Conservation (phyloP, 1,140 invertebrate genomes). For the Drosophila pallidifrons region DNA sequence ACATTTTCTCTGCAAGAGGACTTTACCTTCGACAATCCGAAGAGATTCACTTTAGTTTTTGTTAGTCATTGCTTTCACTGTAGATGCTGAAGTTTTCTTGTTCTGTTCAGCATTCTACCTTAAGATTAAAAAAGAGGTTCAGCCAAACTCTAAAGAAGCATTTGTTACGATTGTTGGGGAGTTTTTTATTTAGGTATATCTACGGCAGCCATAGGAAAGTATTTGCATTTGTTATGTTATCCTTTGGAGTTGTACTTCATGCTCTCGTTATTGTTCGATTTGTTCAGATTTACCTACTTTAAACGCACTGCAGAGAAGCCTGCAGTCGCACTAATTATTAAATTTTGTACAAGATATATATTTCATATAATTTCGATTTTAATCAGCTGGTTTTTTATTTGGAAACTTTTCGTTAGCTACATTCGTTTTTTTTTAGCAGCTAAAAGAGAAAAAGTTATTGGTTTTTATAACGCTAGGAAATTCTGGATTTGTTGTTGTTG, state of each 20-base stretch:
- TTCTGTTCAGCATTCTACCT: conserved; percentile 27
- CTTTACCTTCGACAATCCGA: conserved; percentile 17
- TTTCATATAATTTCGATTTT: conserved; percentile 53
- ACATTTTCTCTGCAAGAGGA: conserved; percentile 18
- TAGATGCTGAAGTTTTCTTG: conserved; percentile 7
- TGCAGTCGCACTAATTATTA: conserved; percentile 48
- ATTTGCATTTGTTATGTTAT: conserved; percentile 49
- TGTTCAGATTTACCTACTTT: conserved; percentile 66
- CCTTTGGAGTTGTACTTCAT: conserved; percentile 65
- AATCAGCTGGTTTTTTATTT: conserved; percentile 50
- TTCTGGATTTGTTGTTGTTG: conserved; percentile 50
- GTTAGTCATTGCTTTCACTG: conserved; percentile 38
- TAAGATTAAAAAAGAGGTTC: conserved; percentile 59
- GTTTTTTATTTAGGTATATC: conserved; percentile 30
- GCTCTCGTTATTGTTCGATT: conserved; percentile 52
- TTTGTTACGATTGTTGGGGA: conserved; percentile 42
- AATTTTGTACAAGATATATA: conserved; percentile 71
- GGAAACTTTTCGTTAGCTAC: conserved; percentile 69
- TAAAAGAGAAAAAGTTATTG: conserved; percentile 69
- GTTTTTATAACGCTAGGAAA: conserved; percentile 57
- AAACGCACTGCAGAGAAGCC: conserved; percentile 53
- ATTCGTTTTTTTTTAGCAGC: conserved; percentile 64
- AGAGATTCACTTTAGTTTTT: background rate
- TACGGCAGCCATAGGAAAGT: conserved; percentile 48
- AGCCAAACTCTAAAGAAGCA: conserved; percentile 75